These are phyloP conservation scores for Acanthopagrus latus DNA, from an alignment of 2,797 vertebrate genomes.

Conservation along the genomic window DNA sequence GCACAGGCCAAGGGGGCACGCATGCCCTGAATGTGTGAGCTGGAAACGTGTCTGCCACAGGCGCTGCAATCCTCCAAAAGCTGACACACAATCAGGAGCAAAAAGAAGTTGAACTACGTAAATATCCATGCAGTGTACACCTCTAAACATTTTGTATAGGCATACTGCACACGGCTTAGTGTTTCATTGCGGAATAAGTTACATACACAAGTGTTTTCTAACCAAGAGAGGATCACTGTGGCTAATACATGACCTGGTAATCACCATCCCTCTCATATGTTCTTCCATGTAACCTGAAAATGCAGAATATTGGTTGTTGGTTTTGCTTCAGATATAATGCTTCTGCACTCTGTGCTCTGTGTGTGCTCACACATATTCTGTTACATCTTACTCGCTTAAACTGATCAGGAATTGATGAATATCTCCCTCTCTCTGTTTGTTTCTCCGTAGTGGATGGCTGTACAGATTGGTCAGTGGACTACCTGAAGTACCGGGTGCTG, in stretches of 20 bases:
- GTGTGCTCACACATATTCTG: slow-evolving; percentile 11
- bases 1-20: slow-evolving; percentile 38
- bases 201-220: slow-evolving; percentile 16
- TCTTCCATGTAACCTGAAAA: slow-evolving; percentile 1
- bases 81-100: not conserved
- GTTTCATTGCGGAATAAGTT: slow-evolving; percentile 29
- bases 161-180: slow-evolving; percentile 12
- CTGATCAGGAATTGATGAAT: slow-evolving; percentile 9
- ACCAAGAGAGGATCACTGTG: slow-evolving; percentile 36
- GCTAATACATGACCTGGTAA: slow-evolving; percentile 34
- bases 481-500: slow-evolving; percentile 97
- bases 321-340: slow-evolving; percentile 18
- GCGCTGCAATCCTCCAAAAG: slow-evolving; percentile 3
- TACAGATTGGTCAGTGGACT: slow-evolving; percentile 99
- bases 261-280: slow-evolving; percentile 23
- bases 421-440: slow-evolving; percentile 42
- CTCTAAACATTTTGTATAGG: not conserved
- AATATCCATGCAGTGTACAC: slow-evolving; percentile 5
- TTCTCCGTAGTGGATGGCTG: slow-evolving; percentile 93
- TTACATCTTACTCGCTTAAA: not conserved
- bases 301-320: not conserved
- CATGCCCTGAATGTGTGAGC: slow-evolving; percentile 48
- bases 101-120: not conserved
- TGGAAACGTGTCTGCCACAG: slow-evolving; percentile 17
- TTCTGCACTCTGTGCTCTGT: slow-evolving; percentile 1